Evolutionary conservation across 2,888 invertebrate genomes (phyloP).

Genomic region (Rhorus exstirpatorius): DNA sequence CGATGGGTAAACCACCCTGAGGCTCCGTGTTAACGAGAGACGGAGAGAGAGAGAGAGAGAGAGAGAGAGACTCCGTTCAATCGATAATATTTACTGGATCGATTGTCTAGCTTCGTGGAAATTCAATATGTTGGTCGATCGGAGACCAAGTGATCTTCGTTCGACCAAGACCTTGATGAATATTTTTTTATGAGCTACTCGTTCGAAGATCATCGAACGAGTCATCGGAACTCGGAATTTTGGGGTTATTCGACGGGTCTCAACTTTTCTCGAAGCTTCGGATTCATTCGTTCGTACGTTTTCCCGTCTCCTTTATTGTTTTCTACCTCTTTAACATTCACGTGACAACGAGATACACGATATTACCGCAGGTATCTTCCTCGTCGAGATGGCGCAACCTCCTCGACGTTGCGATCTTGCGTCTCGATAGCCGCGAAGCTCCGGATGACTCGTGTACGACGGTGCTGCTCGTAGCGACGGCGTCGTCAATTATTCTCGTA

Average conservation of each 20-base stretch:
- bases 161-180: background rate
- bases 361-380: background rate
- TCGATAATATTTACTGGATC: background rate
- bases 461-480: constrained; percentile 58
- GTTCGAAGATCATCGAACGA: background rate
- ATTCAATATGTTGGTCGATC: background rate
- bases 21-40: constrained; percentile 69
- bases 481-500: constrained; percentile 43
- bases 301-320: background rate
- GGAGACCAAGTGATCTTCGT: background rate
- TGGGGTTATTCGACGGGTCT: background rate
- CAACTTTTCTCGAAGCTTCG: background rate
- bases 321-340: background rate
- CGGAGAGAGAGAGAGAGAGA: too few species aligned
- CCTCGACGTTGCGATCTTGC: constrained; percentile 22
- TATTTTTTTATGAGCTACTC: background rate
- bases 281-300: background rate
- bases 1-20: background rate
- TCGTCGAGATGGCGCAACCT: constrained; percentile 25
- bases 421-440: constrained; percentile 48
- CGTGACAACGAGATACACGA: background rate
- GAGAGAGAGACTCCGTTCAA: constrained; percentile 21
- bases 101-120: background rate
- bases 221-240: constrained; percentile 2
- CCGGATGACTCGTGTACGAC: constrained; percentile 44